A percentile compares a stretch with the other conserved stretches of the same genome.
phyloP scores from a whole-genome alignment of 2,113 vertebrate genomes.

The Hystrix brachyura region DNA sequence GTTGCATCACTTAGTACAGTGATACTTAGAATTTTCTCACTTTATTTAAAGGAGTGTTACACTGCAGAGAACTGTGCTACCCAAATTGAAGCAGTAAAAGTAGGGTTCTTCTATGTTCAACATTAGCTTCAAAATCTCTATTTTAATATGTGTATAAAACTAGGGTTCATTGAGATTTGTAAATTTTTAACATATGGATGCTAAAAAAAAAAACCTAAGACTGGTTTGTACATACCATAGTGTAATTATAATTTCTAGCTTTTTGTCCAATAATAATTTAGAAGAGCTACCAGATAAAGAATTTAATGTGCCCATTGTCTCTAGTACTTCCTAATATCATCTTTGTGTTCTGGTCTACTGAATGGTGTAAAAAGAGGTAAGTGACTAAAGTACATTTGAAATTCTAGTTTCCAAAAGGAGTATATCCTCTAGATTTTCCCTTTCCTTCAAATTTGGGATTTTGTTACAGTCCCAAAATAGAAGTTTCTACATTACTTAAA shows the following conservation, averaged over 20 bases:
- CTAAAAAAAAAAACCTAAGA: constrained; percentile 18
- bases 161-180: not conserved
- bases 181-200: not conserved
- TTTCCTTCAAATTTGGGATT: constrained; percentile 1
- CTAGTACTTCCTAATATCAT: not conserved
- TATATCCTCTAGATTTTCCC: not conserved
- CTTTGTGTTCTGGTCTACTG: not conserved
- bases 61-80: not conserved
- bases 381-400: not conserved
- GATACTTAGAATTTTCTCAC: not conserved
- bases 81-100: not conserved
- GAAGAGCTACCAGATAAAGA: not conserved
- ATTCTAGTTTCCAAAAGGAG: constrained; percentile 16
- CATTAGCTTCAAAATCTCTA: not conserved
- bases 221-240: not conserved
- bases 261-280: not conserved
- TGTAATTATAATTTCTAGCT: not conserved
- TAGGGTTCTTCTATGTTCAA: not conserved
- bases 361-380: not conserved
- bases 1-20: not conserved
- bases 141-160: not conserved
- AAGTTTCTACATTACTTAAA: not conserved
- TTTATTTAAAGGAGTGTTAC: not conserved
- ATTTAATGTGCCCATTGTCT: not conserved
- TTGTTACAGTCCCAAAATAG: not conserved